Evolutionary conservation across 2,888 invertebrate species (phyloP).

Genomic region (Polydrusus cervinus): DNA sequence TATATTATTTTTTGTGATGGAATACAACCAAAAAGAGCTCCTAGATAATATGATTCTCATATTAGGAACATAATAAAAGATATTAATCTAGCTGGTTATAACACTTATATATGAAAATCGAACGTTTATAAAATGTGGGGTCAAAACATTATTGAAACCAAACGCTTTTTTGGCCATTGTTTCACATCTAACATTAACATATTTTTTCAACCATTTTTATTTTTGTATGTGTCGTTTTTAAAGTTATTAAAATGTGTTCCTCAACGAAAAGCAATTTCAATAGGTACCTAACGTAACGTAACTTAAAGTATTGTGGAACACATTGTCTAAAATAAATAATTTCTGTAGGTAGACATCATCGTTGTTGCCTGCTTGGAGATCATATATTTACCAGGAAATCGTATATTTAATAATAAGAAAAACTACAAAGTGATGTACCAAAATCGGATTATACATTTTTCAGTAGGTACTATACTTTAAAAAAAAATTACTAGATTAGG

Average conservation of each 20-base stretch:
- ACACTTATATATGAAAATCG: too few relatives aligned
- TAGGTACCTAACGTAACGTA: slow-evolving; percentile 44
- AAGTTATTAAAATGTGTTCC: slow-evolving; percentile 44
- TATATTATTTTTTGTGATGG: too few relatives aligned
- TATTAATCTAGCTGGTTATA: too few relatives aligned
- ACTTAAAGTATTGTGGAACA: slow-evolving; percentile 44
- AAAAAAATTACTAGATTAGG: too few relatives aligned
- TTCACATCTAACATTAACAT: neutral
- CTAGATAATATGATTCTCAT: too few relatives aligned
- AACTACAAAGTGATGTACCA: neutral
- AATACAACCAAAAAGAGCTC: too few relatives aligned
- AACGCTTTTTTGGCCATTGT: slow-evolving; percentile 13
- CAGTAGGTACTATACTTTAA: neutral
- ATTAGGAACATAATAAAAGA: too few relatives aligned
- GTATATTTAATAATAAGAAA: neutral
- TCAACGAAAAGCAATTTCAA: slow-evolving; percentile 47
- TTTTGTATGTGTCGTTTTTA: slow-evolving; percentile 12
- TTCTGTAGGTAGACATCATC: slow-evolving; percentile 43
- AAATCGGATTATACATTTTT: neutral
- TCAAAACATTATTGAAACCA: slow-evolving; percentile 16
- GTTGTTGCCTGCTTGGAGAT: slow-evolving; percentile 44
- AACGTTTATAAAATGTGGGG: too few relatives aligned
- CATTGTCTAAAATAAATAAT: slow-evolving; percentile 35
- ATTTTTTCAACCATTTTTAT: neutral
- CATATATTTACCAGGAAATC: slow-evolving; percentile 15